Evolutionary conservation across 1,140 invertebrate species (phyloP).

Genomic region (Ctenoplectra terminalis): DNA sequence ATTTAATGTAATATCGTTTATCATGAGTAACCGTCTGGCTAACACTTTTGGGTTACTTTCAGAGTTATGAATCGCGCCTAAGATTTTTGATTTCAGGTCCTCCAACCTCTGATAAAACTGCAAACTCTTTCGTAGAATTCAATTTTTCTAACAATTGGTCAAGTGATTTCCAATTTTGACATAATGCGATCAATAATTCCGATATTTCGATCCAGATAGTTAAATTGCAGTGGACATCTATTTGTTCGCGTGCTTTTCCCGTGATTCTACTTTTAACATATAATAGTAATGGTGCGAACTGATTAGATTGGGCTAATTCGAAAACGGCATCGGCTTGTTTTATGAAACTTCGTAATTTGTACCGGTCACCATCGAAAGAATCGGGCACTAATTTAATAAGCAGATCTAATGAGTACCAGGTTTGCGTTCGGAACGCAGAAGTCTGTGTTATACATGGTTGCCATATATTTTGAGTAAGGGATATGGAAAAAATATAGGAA

Average conservation of each 20-base stretch:
- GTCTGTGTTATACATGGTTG: no score
- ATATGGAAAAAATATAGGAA: no score
- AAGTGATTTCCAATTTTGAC: no score
- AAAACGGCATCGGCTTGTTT: slow-evolving; percentile 7
- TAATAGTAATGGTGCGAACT: background rate
- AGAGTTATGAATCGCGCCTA: background rate
- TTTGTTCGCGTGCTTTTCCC: background rate
- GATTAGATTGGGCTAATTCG: background rate
- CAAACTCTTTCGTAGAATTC: no score
- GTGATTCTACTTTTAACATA: background rate
- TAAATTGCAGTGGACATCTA: slow-evolving; percentile 1
- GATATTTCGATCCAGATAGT: background rate
- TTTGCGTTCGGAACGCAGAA: no score
- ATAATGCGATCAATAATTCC: background rate
- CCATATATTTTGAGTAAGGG: no score
- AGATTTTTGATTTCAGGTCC: background rate
- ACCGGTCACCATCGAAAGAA: background rate
- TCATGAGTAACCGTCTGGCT: background rate
- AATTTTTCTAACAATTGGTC: no score
- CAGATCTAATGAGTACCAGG: background rate
- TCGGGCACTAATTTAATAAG: background rate
- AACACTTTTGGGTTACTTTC: background rate
- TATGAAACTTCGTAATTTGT: background rate
- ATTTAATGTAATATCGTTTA: background rate
- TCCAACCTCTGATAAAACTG: background rate